A percentile compares a stretch with the other conserved stretches of the same genome.
phyloP scores from a whole-genome alignment of 2,797 vertebrate genomes.

The Sebastes diploproa region DNA sequence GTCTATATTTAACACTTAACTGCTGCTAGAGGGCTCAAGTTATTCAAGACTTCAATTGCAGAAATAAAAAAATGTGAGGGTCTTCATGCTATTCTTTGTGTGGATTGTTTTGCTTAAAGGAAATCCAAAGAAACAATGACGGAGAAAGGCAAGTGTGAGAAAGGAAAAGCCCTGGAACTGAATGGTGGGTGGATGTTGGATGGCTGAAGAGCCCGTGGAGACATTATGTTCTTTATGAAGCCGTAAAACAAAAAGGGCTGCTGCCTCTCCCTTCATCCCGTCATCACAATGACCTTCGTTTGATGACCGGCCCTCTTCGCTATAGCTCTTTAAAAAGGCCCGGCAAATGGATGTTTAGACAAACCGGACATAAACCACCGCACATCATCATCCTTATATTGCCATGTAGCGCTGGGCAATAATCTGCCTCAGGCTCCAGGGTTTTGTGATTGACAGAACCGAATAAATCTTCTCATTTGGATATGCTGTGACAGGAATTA shows the following conservation, averaged over 20 bases:
- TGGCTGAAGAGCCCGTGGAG: slow-evolving; percentile 68
- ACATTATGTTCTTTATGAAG: slow-evolving; percentile 79
- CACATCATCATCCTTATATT: slow-evolving; percentile 62
- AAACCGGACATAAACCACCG: slow-evolving; percentile 62
- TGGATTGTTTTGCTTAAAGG: slow-evolving; percentile 19
- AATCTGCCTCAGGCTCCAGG: slow-evolving; percentile 62
- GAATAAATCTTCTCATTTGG: slow-evolving; percentile 81
- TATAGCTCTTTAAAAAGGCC: slow-evolving; percentile 58
- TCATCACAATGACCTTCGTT: slow-evolving; percentile 78
- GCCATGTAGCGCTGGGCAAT: slow-evolving; percentile 31
- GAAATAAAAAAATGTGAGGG: slow-evolving; percentile 2
- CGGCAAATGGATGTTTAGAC: slow-evolving; percentile 79
- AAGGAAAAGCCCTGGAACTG: slow-evolving; percentile 46
- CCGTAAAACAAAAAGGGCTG: slow-evolving; percentile 74
- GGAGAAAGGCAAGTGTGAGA: slow-evolving; percentile 33
- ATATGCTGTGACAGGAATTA: slow-evolving; percentile 78
- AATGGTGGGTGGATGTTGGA: slow-evolving; percentile 50
- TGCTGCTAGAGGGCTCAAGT: background rate
- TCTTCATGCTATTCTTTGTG: background rate
- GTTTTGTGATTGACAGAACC: slow-evolving; percentile 79
- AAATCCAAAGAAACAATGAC: slow-evolving; percentile 28
- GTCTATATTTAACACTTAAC: background rate
- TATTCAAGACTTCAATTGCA: background rate
- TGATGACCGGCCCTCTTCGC: slow-evolving; percentile 72
- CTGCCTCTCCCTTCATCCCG: slow-evolving; percentile 68